These are phyloP conservation scores for Balaeniceps rex DNA, from an alignment of 2,113 vertebrate genomes.

Conservation along the genomic window DNA sequence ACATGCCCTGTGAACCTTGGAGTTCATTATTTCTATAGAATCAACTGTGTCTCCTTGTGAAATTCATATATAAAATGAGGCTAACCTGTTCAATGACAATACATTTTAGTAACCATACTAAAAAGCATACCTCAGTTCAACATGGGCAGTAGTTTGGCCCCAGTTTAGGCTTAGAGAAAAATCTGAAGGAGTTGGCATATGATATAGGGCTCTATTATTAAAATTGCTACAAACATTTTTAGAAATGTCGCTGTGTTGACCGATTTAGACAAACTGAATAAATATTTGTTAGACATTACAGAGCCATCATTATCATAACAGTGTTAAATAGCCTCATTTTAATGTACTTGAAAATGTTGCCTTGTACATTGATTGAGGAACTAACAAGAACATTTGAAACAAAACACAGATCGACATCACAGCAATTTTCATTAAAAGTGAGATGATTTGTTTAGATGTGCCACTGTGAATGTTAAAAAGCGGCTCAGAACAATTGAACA, in stretches of 20 bases:
- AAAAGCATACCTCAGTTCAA: neutral
- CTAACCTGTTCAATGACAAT: neutral
- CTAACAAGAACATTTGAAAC: conserved; percentile 39
- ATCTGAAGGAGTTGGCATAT: neutral
- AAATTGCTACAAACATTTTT: neutral
- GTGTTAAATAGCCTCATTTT: neutral
- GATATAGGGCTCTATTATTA: neutral
- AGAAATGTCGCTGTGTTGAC: neutral
- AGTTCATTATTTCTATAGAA: neutral
- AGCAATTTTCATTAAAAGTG: conserved; percentile 37
- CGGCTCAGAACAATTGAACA: neutral
- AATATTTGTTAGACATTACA: neutral
- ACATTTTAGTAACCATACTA: neutral
- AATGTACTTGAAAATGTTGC: conserved; percentile 29
- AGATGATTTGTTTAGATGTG: conserved; percentile 37
- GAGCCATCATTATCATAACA: neutral
- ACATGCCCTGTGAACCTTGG: neutral
- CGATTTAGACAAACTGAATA: neutral
- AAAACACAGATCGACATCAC: neutral
- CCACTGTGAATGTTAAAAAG: conserved; percentile 36
- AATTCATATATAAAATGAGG: neutral
- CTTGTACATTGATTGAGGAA: conserved; percentile 16
- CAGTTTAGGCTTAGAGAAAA: neutral
- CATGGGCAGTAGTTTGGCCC: neutral
- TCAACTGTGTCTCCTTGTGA: neutral